A percentile compares a stretch with the other conserved stretches of the same genome.
These are phyloP conservation scores for Megaleporinus macrocephalus DNA, from an alignment of 2,113 vertebrate species.

Conservation along the genomic window DNA sequence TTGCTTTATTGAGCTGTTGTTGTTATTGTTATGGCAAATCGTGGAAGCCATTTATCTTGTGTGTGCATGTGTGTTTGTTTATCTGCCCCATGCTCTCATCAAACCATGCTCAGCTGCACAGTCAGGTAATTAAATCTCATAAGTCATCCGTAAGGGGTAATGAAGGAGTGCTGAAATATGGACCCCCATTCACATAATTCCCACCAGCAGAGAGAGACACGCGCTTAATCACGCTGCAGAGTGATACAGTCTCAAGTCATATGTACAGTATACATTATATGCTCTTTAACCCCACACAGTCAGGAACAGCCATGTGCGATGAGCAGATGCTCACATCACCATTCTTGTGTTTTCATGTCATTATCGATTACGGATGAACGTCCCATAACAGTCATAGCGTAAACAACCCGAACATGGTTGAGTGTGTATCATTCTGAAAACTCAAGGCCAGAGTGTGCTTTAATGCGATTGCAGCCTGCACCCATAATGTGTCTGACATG, in stretches of 20 bases:
- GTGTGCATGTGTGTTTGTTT: constrained; percentile 14
- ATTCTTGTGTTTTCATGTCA: not conserved
- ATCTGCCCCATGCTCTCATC: constrained; percentile 37
- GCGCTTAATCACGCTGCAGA: constrained; percentile 20
- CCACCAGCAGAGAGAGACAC: constrained; percentile 6
- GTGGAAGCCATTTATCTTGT: constrained; percentile 37
- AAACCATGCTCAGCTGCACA: constrained; percentile 31
- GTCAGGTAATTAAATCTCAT: constrained; percentile 38
- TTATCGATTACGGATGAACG: not conserved
- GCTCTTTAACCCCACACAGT: not conserved
- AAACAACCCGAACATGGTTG: not conserved
- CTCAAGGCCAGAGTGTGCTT: not conserved
- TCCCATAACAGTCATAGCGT: not conserved
- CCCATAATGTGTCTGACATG: too few species aligned
- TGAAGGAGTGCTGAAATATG: constrained; percentile 20
- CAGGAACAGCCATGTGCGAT: not conserved
- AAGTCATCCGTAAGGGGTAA: constrained; percentile 40
- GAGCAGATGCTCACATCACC: constrained; percentile 4
- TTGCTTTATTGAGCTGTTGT: constrained; percentile 46
- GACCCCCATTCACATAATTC: constrained; percentile 24
- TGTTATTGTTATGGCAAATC: constrained; percentile 45
- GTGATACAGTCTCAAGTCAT: not conserved
- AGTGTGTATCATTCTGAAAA: not conserved
- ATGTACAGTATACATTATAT: not conserved
- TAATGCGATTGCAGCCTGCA: not conserved